Conservation (phyloP, 2,797 vertebrate genomes). For the Naso thynnoides region DNA sequence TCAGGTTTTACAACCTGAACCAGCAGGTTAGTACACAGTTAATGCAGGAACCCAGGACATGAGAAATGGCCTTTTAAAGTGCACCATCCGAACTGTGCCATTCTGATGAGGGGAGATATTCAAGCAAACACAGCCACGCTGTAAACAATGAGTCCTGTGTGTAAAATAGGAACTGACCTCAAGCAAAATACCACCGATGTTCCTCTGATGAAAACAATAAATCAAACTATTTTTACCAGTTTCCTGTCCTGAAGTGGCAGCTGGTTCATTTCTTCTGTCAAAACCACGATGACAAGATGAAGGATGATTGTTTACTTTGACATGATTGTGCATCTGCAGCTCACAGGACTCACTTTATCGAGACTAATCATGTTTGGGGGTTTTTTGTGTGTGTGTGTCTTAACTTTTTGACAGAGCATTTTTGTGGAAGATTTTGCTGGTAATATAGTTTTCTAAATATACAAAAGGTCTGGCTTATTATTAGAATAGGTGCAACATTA, state of each 20-base stretch:
- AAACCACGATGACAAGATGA: slow-evolving; percentile 14
- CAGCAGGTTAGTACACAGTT: no score
- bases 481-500: background rate
- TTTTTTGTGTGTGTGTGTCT: background rate
- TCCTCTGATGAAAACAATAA: slow-evolving; percentile 14
- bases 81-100: background rate
- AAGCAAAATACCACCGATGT: background rate
- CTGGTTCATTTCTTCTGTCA: slow-evolving; percentile 11
- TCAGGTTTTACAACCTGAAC: no score
- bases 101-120: background rate
- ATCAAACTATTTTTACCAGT: background rate
- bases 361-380: background rate
- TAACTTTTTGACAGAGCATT: background rate
- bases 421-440: background rate
- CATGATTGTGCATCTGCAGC: slow-evolving; percentile 8
- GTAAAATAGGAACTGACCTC: background rate
- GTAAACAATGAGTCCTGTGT: background rate
- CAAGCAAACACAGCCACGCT: background rate
- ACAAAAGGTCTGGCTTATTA: background rate
- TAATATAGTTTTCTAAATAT: background rate
- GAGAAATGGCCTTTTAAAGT: background rate
- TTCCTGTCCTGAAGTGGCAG: slow-evolving; percentile 2
- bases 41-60: background rate
- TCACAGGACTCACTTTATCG: background rate
- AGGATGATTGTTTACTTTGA: slow-evolving; percentile 15